Conservation (phyloP, 2,888 invertebrate genomes). For the Brachyptera risi region DNA sequence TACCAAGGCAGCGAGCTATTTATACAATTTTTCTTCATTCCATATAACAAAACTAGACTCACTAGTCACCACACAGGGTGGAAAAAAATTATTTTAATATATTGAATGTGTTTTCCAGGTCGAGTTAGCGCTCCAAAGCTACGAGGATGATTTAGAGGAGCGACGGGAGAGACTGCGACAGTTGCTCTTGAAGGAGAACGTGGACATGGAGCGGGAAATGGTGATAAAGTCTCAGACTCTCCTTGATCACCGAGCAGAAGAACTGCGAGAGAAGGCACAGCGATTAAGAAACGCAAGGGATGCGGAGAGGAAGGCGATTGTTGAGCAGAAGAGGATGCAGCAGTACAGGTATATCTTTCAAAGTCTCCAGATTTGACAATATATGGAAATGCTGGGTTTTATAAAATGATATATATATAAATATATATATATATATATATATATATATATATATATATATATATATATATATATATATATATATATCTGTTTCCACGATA, state of each 20-base stretch:
- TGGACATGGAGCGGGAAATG: background rate
- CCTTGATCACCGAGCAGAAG: background rate
- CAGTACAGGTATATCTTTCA: conserved; percentile 30
- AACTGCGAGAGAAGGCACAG: conserved; percentile 2
- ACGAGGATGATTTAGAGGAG: conserved; percentile 4
- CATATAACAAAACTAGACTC: too few relatives aligned
- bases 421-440: background rate
- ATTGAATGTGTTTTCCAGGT: too few relatives aligned
- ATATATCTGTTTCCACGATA: too few relatives aligned
- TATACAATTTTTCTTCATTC: too few relatives aligned
- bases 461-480: too few relatives aligned
- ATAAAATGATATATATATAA: background rate
- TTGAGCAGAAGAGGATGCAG: conserved; percentile 22
- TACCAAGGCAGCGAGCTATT: too few relatives aligned
- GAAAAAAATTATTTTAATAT: too few relatives aligned
- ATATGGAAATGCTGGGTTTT: background rate
- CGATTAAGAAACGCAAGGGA: conserved; percentile 7
- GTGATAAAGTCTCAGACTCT: background rate
- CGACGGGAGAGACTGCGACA: conserved; percentile 4
- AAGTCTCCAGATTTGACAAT: background rate
- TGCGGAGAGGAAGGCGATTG: conserved; percentile 17
- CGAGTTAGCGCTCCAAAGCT: background rate
- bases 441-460: too few relatives aligned
- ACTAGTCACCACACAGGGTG: too few relatives aligned
- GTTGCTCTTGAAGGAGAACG: background rate